Base-by-base conservation (phyloP, 2,797 vertebrate species). In the Melanotaenia pygmaea region DNA sequence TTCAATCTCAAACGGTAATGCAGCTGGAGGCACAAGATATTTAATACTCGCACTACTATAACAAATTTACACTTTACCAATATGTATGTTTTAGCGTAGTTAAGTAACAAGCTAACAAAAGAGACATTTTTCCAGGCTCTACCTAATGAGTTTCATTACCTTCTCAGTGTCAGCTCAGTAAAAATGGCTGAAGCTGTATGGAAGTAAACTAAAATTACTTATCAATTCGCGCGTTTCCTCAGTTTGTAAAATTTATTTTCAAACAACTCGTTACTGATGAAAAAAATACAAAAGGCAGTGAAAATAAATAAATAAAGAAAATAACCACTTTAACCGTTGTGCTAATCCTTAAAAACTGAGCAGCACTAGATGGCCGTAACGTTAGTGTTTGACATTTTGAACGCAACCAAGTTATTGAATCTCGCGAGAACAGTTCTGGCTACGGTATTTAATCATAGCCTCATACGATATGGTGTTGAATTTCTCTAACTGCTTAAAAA, bases 131-230 rank as follows among this genome's bases (percentile, higher is more conserved):
- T 50, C 14, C 28, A 26, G 2, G 30, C 22, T 51, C 18, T 26
- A 40, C n/a, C 24, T 26, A 35, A 59, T 12, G 14, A 43, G 59
- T 24, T 65, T 1, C 11, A 12, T 72, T 68, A 78, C 70, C 70
- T 68, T 54, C 14, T 59, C 3, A 13, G 24, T 43, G 26, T 30
- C 35, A 3, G 5, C 22, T n/a, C 22, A 18, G 62, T 18, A 38
- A 32, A 63, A 71, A 22, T 3, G 57, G 34, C 43, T 30, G 7
- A n/a, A 57, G 14, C 14, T 57, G 51, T 12, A 11, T 11, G 51
- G 35, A 57, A 12, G 22, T n/a, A 26, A 69, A 69, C 38, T 45
- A 13, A 60, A 35, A 28, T 13, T 37, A 56, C 7, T 30, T 0
- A 2, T 13, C 22, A 30, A 12, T 68, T 24, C 8, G 22, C 60